A percentile compares a stretch with the other conserved stretches of the same genome.
Evolutionary conservation across 2,113 vertebrate genomes (phyloP).

Genomic region (Plecturocebus donacophilus): DNA sequence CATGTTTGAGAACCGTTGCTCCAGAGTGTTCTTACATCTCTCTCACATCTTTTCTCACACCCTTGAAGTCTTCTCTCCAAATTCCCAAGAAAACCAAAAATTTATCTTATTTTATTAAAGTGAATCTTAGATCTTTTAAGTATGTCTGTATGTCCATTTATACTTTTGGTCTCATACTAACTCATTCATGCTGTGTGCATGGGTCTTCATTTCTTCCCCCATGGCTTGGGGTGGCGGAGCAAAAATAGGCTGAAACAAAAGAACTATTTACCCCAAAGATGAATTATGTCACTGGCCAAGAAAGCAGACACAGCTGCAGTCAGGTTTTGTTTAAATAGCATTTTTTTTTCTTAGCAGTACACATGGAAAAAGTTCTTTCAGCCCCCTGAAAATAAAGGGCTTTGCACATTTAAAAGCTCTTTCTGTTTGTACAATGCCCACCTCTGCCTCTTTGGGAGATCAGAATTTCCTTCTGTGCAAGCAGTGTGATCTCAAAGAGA

Average conservation of each 20-base stretch:
- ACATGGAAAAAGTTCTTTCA: slow-evolving; percentile 18
- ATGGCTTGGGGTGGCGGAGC: too few species aligned
- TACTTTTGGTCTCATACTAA: neutral
- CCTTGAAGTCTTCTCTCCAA: neutral
- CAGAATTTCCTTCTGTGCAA: slow-evolving; percentile 11
- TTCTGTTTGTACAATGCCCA: slow-evolving; percentile 11
- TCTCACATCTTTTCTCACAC: neutral
- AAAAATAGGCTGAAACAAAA: slow-evolving; percentile 38
- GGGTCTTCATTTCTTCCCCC: neutral
- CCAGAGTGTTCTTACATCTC: neutral
- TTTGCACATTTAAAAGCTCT: slow-evolving; percentile 20
- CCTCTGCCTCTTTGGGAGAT: slow-evolving; percentile 16
- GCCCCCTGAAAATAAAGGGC: slow-evolving; percentile 41
- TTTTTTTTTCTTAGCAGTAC: neutral
- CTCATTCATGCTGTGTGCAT: neutral
- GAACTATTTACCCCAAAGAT: slow-evolving; percentile 50
- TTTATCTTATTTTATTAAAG: slow-evolving; percentile 1
- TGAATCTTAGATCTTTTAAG: neutral
- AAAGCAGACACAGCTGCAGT: slow-evolving; percentile 54
- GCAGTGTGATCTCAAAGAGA: neutral
- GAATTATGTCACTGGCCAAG: neutral
- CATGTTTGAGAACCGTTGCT: neutral
- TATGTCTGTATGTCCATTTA: neutral
- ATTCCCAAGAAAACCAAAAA: neutral
- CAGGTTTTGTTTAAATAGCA: slow-evolving; percentile 59